phyloP scores from a whole-genome alignment of 1,140 invertebrate species.

The Bacillus rossius region DNA sequence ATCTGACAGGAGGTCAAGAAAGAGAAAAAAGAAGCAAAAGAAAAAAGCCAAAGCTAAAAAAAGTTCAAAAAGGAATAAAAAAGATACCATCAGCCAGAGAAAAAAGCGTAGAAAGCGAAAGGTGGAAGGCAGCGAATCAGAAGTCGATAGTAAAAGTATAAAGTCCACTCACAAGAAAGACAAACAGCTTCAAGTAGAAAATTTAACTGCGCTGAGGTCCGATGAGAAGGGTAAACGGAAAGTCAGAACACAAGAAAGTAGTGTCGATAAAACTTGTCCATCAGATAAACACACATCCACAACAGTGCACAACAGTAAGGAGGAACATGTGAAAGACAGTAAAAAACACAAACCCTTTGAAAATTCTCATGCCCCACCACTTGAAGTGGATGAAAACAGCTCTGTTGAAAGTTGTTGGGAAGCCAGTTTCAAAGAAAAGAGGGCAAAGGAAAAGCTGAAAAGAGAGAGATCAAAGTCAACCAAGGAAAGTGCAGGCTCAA shows the following conservation, averaged over 20 bases:
- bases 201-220: too few species aligned
- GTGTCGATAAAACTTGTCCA: too few species aligned
- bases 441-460: background rate
- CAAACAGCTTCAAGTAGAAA: background rate
- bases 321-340: too few species aligned
- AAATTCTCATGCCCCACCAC: too few species aligned
- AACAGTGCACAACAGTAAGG: too few species aligned
- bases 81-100: background rate
- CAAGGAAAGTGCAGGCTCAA: background rate
- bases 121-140: background rate
- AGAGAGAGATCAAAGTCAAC: background rate
- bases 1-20: background rate
- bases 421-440: background rate
- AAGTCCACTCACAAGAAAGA: background rate
- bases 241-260: too few species aligned
- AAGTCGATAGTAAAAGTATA: background rate
- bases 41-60: background rate
- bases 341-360: too few species aligned
- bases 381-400: background rate
- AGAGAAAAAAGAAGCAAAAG: constrained; percentile 2
- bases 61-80: background rate
- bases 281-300: too few species aligned
- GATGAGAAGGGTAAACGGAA: too few species aligned
- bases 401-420: constrained; percentile 7
- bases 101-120: background rate